Evolutionary conservation across 2,113 vertebrate species (phyloP), one percentile per base, ranked within the genome.

Genomic region (Vulpes lagopus): DNA sequence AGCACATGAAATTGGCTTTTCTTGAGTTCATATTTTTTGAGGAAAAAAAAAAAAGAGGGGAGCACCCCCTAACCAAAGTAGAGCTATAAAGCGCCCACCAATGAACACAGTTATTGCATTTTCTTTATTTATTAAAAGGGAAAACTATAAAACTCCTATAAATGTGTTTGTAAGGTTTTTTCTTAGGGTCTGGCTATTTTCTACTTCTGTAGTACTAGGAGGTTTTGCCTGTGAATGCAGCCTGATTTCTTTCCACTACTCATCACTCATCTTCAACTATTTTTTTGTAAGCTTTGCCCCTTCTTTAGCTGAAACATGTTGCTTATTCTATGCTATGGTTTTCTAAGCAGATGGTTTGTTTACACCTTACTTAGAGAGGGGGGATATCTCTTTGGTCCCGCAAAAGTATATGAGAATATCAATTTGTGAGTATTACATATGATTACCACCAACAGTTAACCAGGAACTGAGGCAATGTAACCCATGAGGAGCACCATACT

Each of bases 1-100:
- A 98, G 97, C 98, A 99, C 98, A 98, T 99, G 99, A 99, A 99
- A 99, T 99, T 99, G 98, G 97, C 98, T 99, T 98, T 99, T 98
- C 55, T 96, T 98, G 98, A 98, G 97, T 99, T 99, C 98, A 98
- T 98, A 98, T 98, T 98, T 98, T 98, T 80, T 97, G 86, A 95
- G 91, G 82, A 38, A 73, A 16, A 97, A 97, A 97, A 35, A 90
- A 55, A 80, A 64, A 53, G 55, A 9, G 38, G 27, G n/a, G 78
- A 98, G 97, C 49, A 95, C 49, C 89, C 43, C 89, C 78, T 97
- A 98, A 98, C 96, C 71, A 98, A 97, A 97, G 96, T 97, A 95
- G 76, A 97, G 82, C 53, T 97, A 96, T 98, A 98, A 98, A 98
- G 97, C 78, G 76, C 25, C 71, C 95, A 86, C 82, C 83, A 98